Base-by-base conservation (phyloP, 2,888 invertebrate species). In the Mystacides longicornis region DNA sequence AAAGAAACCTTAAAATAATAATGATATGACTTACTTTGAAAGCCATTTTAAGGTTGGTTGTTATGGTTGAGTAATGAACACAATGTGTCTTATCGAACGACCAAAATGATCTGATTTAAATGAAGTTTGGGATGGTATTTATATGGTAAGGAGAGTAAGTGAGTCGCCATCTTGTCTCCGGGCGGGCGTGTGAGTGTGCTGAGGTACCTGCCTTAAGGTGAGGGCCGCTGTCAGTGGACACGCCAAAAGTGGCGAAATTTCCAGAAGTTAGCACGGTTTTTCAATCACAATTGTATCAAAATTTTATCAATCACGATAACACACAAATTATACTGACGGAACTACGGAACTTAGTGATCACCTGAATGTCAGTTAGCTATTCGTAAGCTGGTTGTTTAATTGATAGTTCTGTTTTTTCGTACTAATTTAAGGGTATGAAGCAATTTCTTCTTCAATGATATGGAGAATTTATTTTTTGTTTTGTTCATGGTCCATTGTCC, bases 191-290 rank as follows among this genome's bases (percentile, higher is more conserved):
- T 7, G 7, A 31, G 31, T 31, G 19, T 20, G 16, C 16, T n/a
- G 16, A 5, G 18, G 4, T 14, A 21, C 20, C 4, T 45, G 23
- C n/a, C 11, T 5, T 11, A 16, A 43, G 43, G 43, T 43, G 43
- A 43, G 14, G 23, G 48, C 21, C 23, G 23, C 23, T 11, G 16
- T 9, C 14, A 11, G 48, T 48, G 48, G 48, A 48, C 48, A 48
- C 23, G 22, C 23, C 23, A 48, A 48, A 45, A 45, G 21, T 48
- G 48, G 48, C 48, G 48, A 48, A 48, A 48, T 22, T 48, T 16
- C 46, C 37, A 37, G 37, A 46, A 48, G 18, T 23, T 5, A 23
- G 2, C 14, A 23, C 7, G 48, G 11, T 48, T 48, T 48, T 48
- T 16, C 22, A 48, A 23, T 45, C 14, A 37, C 27, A 27, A 27